A percentile compares a stretch with the other conserved stretches of the same genome.
These are phyloP conservation scores for Drosophila pseudoananassae DNA, from an alignment of 1,140 invertebrate genomes.

Conservation along the genomic window DNA sequence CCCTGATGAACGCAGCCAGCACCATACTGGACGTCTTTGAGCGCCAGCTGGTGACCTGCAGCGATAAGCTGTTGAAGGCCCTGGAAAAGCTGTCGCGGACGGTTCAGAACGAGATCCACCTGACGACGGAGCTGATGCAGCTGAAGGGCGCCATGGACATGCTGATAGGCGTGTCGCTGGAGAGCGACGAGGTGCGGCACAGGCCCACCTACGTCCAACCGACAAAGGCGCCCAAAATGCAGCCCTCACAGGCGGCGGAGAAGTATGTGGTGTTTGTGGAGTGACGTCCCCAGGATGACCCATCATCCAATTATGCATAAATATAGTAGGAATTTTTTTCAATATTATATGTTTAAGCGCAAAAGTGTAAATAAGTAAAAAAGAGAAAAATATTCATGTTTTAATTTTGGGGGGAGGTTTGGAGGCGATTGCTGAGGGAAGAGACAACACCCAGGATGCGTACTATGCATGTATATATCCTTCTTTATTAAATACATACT, in stretches of 20 bases:
- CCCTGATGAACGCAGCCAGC: constrained; percentile 90
- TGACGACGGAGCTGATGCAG: constrained; percentile 86
- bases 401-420: too few relatives aligned
- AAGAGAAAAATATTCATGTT: not conserved
- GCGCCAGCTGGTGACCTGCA: constrained; percentile 68
- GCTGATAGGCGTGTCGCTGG: constrained; percentile 86
- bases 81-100: constrained; percentile 87
- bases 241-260: constrained; percentile 52
- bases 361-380: not conserved
- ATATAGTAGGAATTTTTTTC: not conserved
- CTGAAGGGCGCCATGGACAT: constrained; percentile 89
- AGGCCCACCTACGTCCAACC: constrained; percentile 6
- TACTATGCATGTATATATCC: constrained; percentile 41
- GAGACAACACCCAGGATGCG: not conserved
- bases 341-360: not conserved
- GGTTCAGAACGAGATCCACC: constrained; percentile 88
- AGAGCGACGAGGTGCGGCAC: constrained; percentile 25
- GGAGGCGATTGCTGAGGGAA: not conserved
- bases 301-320: not conserved
- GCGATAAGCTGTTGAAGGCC: constrained; percentile 86
- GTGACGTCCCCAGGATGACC: constrained; percentile 10
- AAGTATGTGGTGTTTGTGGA: constrained; percentile 57
- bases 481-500: constrained; percentile 56
- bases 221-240: constrained; percentile 32
- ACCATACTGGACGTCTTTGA: constrained; percentile 91